These are phyloP conservation scores for Syngnathus scovelli DNA, from an alignment of 2,113 vertebrate genomes.

Conservation along the genomic window DNA sequence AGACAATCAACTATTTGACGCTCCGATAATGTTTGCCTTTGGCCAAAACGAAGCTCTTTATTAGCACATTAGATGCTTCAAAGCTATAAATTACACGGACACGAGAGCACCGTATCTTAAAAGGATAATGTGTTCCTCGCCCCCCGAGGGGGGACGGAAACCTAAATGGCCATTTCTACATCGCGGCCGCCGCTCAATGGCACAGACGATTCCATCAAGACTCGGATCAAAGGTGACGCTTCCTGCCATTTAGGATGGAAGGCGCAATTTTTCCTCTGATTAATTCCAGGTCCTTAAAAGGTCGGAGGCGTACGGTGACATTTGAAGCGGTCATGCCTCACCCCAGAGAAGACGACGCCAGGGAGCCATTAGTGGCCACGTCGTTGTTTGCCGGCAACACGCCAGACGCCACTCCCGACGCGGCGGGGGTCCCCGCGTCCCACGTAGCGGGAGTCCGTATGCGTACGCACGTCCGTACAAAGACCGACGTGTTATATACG, in stretches of 20 bases:
- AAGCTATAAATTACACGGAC: neutral
- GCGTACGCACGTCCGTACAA: constrained; percentile 32
- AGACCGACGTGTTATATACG: constrained; percentile 14
- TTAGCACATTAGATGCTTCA: neutral
- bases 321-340: constrained; percentile 58
- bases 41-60: neutral
- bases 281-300: constrained; percentile 63
- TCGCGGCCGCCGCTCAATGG: constrained; percentile 12
- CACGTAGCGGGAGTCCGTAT: neutral
- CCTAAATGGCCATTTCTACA: neutral
- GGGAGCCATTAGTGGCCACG: constrained; percentile 39
- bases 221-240: constrained; percentile 45
- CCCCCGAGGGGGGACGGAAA: neutral
- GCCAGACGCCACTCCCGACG: constrained; percentile 28
- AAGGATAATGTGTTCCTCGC: neutral
- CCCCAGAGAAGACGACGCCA: constrained; percentile 28
- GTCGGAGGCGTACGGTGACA: constrained; percentile 59
- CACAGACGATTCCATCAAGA: constrained; percentile 22
- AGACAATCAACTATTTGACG: neutral
- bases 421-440: constrained; percentile 32
- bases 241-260: constrained; percentile 51
- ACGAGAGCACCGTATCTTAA: neutral
- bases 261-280: constrained; percentile 48
- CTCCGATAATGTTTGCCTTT: neutral
- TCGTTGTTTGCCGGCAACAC: constrained; percentile 18